Percentiles rank a stretch among this genome's conserved stretches.
These are phyloP conservation scores for Catonia carolina DNA, from an alignment of 2,888 invertebrate genomes.

Conservation along the genomic window DNA sequence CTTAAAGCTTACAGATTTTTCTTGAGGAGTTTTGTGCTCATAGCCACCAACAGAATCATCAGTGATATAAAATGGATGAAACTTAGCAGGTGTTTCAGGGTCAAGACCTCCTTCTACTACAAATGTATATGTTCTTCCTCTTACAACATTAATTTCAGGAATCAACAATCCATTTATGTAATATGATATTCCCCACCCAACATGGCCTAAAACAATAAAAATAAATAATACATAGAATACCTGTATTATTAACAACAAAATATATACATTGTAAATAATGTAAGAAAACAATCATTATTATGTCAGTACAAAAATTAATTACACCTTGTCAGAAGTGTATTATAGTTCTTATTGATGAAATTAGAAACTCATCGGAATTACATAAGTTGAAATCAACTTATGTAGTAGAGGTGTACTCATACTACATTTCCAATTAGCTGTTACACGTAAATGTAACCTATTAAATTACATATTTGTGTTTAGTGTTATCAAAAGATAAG, in stretches of 20 bases:
- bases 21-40: constrained; percentile 72
- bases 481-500: too few species aligned
- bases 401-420: too few species aligned
- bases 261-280: background rate
- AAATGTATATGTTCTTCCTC: constrained; percentile 81
- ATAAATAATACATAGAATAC: background rate
- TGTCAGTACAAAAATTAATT: background rate
- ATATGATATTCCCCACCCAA: constrained; percentile 92
- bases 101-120: constrained; percentile 80
- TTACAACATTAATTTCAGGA: constrained; percentile 82
- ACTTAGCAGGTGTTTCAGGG: constrained; percentile 69
- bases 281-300: background rate
- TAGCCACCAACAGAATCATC: constrained; percentile 89
- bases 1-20: constrained; percentile 58
- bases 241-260: background rate
- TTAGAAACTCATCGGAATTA: too few species aligned
- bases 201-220: constrained; percentile 59
- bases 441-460: too few species aligned
- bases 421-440: too few species aligned
- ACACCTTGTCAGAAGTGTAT: too few species aligned
- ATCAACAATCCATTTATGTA: constrained; percentile 89
- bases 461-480: too few species aligned
- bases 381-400: too few species aligned
- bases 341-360: too few species aligned
- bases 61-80: constrained; percentile 91